phyloP scores from a whole-genome alignment of 2,888 invertebrate species.

The Morpho helenor region DNA sequence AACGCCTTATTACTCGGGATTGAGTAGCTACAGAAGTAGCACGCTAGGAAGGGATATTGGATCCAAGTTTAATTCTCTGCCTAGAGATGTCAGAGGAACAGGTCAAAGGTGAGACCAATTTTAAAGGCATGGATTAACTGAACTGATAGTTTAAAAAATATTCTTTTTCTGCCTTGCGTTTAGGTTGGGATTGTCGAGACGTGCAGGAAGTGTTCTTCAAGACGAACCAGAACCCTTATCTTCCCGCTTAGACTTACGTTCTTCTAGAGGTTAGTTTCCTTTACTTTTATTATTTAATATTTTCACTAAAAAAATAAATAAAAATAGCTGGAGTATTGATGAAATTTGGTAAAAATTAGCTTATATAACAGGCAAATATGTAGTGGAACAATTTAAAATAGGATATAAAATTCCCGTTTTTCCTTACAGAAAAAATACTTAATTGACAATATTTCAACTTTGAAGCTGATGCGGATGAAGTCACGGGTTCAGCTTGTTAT shows the following conservation, averaged over 20 bases:
- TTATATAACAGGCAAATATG: no score
- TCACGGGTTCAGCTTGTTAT: no score
- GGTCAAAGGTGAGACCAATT: conserved; percentile 68
- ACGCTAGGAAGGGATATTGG: conserved; percentile 79
- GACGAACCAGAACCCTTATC: conserved; percentile 72
- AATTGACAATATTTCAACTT: no score
- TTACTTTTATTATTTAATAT: neutral
- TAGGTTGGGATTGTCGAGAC: conserved; percentile 63
- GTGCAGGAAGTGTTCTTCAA: conserved; percentile 68
- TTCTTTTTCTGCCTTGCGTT: conserved; percentile 1
- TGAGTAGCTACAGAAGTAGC: conserved; percentile 71
- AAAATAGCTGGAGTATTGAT: no score
- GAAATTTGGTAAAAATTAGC: no score
- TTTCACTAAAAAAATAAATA: neutral
- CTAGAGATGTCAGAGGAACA: conserved; percentile 82
- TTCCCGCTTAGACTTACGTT: conserved; percentile 70
- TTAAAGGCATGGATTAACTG: neutral
- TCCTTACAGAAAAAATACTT: no score
- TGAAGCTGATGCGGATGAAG: no score
- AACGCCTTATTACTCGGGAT: conserved; percentile 85
- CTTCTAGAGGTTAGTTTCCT: conserved; percentile 65
- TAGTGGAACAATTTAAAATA: no score
- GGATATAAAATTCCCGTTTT: no score
- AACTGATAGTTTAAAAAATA: neutral
- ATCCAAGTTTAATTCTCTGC: conserved; percentile 86